A percentile compares a stretch with the other conserved stretches of the same genome.
phyloP scores from a whole-genome alignment of 1,140 invertebrate species.

The Bombus huntii region DNA sequence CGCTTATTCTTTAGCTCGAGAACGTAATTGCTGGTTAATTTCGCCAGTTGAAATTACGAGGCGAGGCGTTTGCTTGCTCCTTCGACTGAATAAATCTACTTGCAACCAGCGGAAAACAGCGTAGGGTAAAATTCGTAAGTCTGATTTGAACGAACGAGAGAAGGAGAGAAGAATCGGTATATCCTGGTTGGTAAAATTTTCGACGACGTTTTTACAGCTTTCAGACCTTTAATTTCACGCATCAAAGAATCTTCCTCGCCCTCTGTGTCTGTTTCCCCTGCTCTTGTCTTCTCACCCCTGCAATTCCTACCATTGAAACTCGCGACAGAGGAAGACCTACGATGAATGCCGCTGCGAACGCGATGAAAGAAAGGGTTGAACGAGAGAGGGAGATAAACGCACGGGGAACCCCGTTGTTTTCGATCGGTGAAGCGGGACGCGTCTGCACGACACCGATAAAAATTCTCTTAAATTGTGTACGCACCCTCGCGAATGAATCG shows the following conservation, averaged over 20 bases:
- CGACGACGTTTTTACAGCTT: constrained; percentile 33
- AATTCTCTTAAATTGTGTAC: constrained; percentile 7
- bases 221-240: constrained; percentile 53
- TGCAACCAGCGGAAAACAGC: background rate
- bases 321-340: constrained; percentile 38
- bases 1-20: background rate
- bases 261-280: background rate
- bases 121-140: background rate
- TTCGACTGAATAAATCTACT: background rate
- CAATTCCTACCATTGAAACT: constrained; percentile 30
- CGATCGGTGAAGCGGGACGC: constrained; percentile 16
- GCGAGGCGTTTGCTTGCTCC: background rate
- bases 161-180: background rate
- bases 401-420: background rate
- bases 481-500: constrained; percentile 11
- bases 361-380: constrained; percentile 51
- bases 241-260: constrained; percentile 38
- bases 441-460: constrained; percentile 36
- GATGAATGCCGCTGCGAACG: constrained; percentile 9
- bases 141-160: background rate
- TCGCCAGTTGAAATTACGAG: background rate
- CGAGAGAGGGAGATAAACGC: constrained; percentile 2
- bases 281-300: background rate
- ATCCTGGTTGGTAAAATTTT: constrained; percentile 9
- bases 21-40: background rate